Evolutionary conservation across 2,113 vertebrate genomes (phyloP), one percentile per base, ranked within the genome.

Genomic region (Mesitornis unicolor): DNA sequence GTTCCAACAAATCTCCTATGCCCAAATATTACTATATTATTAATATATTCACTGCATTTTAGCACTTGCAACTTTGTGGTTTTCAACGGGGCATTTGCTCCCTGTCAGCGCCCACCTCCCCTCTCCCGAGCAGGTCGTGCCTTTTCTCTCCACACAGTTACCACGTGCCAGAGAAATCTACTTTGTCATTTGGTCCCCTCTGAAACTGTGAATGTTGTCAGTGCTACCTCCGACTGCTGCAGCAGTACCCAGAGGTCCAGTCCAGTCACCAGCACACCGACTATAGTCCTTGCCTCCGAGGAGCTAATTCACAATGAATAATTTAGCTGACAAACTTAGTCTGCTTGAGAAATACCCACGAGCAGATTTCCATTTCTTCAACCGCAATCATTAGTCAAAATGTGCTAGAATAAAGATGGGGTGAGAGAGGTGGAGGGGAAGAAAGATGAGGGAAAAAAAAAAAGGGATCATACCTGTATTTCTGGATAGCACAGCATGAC

Each of bases 231-330:
- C 2, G 21, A 64, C 53, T 90, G 81, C 57, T 45, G 45, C 76
- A 71, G 83, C 90, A 76, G 53, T 56, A 89, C 80, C 78, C 83
- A 90, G 71, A 88, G 93, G 90, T 87, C 78, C 83, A 64, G 82
- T 28, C 74, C 0, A 1, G 76, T 74, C 89, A 76, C 65, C 69
- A 71, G 11, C 33, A 15, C 82, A 45, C 74, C n/a, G 75, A 91
- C 71, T 70, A 65, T 51, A 88, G 86, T 74, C 48, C 71, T 74
- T 92, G 95, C 69, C 93, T 95, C 84, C 93, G 51, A 89, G 93
- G 81, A 97, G 91, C 76, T 94, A 77, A 95, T 95, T 94, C 96
- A 84, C 92, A 68, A 90, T 96, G 90, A 96, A 95, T 95, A 91
- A 96, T 96, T 90, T 85, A 90, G 80, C 82, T 95, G 94, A 93